Base-by-base conservation (phyloP, 2,888 invertebrate species). In the Aporophyla lueneburgensis region DNA sequence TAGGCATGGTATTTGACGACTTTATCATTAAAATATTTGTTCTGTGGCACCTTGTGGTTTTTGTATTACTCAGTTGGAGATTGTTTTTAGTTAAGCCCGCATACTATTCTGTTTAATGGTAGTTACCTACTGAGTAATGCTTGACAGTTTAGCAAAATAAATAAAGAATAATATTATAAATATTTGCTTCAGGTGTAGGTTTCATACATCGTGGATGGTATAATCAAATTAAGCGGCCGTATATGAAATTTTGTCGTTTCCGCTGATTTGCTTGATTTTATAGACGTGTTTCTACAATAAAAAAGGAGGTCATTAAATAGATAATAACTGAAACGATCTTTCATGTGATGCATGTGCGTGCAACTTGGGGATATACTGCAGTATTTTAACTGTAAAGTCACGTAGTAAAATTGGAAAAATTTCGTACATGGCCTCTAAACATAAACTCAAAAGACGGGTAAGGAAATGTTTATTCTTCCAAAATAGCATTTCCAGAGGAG, bases 1-100 rank as follows among this genome's bases (percentile, higher is more conserved):
- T 49, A 40, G 62, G 24, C 54, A 51, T 0, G 46, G 53, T 61
- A 54, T 66, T 59, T 74, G 27, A 19, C 4, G 16, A 14, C 49
- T 27, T 81, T 74, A 56, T 65, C 19, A n/a, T 40, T 54, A 16
- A 33, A 21, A 21, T 71, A 71, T 63, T 56, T 58, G 33, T 51
- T 71, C 5, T 61, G 46, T n/a, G n/a, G 46, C 51, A 27, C 16
- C 7, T 19, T 58, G 4, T n/a, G 24, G 56, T 59, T 65, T 59
- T 74, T 21, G 9, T 67, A 21, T 66, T 51, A 40, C 9, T 62
- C 40, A 80, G 27, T 51, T 14, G 40, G 14, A 21, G 21, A 12
- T 46, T 74, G 24, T 59, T 53, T 53, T 59, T 33, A 66, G 12
- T 56, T 27, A 12, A 27, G 24, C 21, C 4, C 6, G n/a, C 40